These are phyloP conservation scores for Julus scandinavius DNA, from an alignment of 2,888 invertebrate genomes.

Conservation along the genomic window DNA sequence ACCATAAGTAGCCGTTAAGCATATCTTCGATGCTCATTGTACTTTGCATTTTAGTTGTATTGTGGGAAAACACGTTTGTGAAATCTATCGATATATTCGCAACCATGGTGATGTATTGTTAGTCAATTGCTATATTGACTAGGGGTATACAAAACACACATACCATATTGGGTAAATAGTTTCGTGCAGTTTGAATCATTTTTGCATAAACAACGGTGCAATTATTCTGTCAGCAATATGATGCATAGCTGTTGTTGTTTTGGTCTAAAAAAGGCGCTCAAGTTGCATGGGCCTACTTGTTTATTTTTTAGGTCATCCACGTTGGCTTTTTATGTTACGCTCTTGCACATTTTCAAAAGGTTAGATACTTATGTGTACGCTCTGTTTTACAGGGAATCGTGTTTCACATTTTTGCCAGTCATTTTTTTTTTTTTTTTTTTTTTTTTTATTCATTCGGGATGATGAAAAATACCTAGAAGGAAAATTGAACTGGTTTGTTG, in stretches of 20 bases:
- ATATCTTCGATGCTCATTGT: not conserved
- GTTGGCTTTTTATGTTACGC: not conserved
- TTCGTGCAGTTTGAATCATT: not conserved
- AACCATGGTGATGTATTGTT: not conserved
- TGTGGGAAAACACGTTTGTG: not conserved
- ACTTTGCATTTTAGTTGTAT: not conserved
- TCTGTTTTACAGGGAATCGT: not conserved
- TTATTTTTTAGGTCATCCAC: not conserved
- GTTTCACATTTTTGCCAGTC: not conserved
- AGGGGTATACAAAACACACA: not conserved
- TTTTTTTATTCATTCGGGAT: not conserved
- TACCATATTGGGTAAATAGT: not conserved
- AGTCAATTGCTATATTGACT: not conserved
- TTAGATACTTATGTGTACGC: not conserved
- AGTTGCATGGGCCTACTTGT: not conserved
- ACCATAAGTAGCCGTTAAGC: too few species aligned
- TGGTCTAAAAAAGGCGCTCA: not conserved
- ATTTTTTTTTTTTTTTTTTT: not conserved
- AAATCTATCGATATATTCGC: not conserved
- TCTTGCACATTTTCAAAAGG: not conserved
- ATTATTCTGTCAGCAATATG: not conserved
- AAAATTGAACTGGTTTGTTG: not conserved
- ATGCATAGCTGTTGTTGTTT: not conserved
- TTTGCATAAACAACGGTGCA: not conserved
- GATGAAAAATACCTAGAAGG: not conserved